phyloP scores from a whole-genome alignment of 2,113 vertebrate species.

The Etheostoma cragini region DNA sequence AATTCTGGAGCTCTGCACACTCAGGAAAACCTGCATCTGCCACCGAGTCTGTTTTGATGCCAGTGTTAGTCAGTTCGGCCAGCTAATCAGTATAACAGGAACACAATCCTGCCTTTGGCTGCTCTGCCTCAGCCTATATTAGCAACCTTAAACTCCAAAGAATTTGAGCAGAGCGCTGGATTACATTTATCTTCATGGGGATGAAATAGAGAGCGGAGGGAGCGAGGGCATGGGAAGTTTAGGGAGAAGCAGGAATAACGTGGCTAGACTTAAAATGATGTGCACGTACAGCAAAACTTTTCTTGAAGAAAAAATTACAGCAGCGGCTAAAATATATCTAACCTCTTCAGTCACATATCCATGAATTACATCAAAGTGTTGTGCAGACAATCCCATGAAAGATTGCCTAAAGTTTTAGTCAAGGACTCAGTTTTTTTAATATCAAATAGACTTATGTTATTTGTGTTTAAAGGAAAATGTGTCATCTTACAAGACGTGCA shows the following conservation, averaged over 20 bases:
- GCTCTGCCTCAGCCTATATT: constrained; percentile 36
- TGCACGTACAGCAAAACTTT: constrained; percentile 43
- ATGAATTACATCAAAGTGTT: background rate
- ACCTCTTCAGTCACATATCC: background rate
- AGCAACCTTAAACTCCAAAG: constrained; percentile 66
- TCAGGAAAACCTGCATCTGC: constrained; percentile 50
- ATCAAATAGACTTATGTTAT: background rate
- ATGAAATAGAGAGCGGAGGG: constrained; percentile 49
- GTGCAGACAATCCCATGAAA: background rate
- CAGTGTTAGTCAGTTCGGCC: constrained; percentile 48
- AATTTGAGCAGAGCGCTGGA: constrained; percentile 53
- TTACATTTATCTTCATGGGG: constrained; percentile 65
- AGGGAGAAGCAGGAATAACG: constrained; percentile 46
- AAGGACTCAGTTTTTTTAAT: constrained; percentile 6
- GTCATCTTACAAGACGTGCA: background rate
- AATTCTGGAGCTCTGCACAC: constrained; percentile 36
- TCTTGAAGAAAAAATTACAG: constrained; percentile 2
- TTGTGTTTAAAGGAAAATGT: background rate
- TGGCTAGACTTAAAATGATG: constrained; percentile 51
- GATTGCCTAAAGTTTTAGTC: background rate
- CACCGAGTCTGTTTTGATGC: constrained; percentile 53
- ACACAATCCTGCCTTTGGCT: constrained; percentile 42
- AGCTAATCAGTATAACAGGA: constrained; percentile 56
- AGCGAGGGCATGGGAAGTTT: constrained; percentile 53
- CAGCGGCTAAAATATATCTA: background rate